These are phyloP conservation scores for Sthenelais limicola DNA, from an alignment of 2,888 invertebrate genomes.

Conservation along the genomic window DNA sequence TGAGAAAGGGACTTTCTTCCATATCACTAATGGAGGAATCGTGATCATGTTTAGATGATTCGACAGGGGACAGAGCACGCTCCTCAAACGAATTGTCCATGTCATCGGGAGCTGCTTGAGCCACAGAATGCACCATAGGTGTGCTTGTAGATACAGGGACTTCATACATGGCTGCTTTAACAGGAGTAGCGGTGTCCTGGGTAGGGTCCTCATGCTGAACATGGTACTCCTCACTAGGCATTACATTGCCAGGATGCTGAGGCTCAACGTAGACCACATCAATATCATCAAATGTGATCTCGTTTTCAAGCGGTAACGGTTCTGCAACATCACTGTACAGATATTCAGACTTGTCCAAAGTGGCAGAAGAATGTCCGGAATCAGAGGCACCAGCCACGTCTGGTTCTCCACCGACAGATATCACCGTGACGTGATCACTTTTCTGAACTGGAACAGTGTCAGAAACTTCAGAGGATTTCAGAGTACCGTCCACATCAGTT, in stretches of 20 bases:
- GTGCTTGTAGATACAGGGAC: conserved; percentile 15
- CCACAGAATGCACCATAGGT: conserved; percentile 8
- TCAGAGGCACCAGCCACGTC: conserved; percentile 21
- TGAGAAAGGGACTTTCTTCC: too few relatives aligned
- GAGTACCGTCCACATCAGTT: not conserved
- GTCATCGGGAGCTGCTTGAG: too few relatives aligned
- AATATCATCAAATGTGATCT: conserved; percentile 35
- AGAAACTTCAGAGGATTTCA: too few relatives aligned
- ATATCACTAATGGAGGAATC: too few relatives aligned
- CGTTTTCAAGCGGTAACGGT: conserved; percentile 21
- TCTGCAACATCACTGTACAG: conserved; percentile 1
- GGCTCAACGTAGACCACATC: conserved; percentile 31
- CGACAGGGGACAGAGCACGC: too few relatives aligned
- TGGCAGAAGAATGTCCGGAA: conserved; percentile 20
- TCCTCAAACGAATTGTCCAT: too few relatives aligned
- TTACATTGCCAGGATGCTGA: not conserved
- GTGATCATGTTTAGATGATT: too few relatives aligned
- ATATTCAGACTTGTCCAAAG: conserved; percentile 22
- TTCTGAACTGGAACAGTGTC: not conserved
- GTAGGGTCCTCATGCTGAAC: not conserved
- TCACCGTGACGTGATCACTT: conserved; percentile 4
- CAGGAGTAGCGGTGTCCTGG: not conserved
- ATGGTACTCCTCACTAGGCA: conserved; percentile 22
- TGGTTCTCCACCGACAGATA: conserved; percentile 22
- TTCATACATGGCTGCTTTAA: conserved; percentile 5